Conservation (phyloP, 2,888 invertebrate species). For the Liopterus haemorrhoidalis region DNA sequence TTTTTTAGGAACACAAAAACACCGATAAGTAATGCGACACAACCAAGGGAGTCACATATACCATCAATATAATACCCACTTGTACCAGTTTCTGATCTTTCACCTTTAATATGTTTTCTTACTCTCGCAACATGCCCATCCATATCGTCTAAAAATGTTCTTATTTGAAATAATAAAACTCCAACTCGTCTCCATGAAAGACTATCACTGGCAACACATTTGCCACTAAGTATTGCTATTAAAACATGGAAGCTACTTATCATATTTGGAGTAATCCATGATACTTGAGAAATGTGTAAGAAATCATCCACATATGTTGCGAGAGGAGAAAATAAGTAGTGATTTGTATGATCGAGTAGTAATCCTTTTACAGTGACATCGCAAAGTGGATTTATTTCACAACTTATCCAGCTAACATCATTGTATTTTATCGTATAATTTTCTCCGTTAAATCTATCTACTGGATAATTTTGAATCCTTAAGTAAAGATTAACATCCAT, state of each 20-base stretch:
- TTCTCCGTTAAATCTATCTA: slow-evolving; percentile 49
- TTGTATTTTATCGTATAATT: slow-evolving; percentile 45
- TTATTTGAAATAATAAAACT: slow-evolving; percentile 69
- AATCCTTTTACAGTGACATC: slow-evolving; percentile 78
- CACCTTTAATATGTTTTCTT: slow-evolving; percentile 67
- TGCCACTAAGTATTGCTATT: slow-evolving; percentile 67
- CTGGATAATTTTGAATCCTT: slow-evolving; percentile 63
- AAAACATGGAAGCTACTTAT: slow-evolving; percentile 76
- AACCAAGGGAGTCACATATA: slow-evolving; percentile 72
- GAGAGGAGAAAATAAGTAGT: slow-evolving; percentile 74
- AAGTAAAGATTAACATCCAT: slow-evolving; percentile 70
- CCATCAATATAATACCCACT: slow-evolving; percentile 79
- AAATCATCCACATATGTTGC: slow-evolving; percentile 67
- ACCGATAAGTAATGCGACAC: slow-evolving; percentile 64
- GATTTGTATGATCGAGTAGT: slow-evolving; percentile 76
- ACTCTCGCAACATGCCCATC: slow-evolving; percentile 82
- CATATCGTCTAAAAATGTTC: slow-evolving; percentile 78
- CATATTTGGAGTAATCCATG: slow-evolving; percentile 71
- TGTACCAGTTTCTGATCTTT: slow-evolving; percentile 73
- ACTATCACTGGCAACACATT: slow-evolving; percentile 66
- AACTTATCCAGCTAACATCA: slow-evolving; percentile 57
- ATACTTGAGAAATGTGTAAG: slow-evolving; percentile 44
- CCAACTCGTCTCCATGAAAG: slow-evolving; percentile 66
- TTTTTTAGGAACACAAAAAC: slow-evolving; percentile 62
- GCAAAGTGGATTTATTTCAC: slow-evolving; percentile 68